Evolutionary conservation across 2,797 vertebrate genomes (phyloP).

Genomic region (Acanthornis magna): DNA sequence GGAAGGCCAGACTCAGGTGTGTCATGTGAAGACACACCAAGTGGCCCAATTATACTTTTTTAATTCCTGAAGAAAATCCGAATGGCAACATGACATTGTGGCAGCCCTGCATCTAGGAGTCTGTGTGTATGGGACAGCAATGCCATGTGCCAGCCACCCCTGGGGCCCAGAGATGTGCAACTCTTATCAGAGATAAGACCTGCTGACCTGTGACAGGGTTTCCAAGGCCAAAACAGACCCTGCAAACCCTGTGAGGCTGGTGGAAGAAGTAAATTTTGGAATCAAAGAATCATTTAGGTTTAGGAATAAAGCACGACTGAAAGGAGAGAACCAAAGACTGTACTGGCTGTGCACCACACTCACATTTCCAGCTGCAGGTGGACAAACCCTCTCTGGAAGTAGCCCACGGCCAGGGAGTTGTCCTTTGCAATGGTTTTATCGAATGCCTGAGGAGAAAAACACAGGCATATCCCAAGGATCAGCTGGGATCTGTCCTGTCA

Average conservation of each 20-base stretch:
- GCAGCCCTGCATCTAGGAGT: not conserved
- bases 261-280: not conserved
- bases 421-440: constrained; percentile 82
- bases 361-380: constrained; percentile 80
- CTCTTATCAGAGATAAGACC: not conserved
- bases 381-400: constrained; percentile 86
- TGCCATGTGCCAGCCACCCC: not conserved
- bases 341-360: not conserved
- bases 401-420: constrained; percentile 83
- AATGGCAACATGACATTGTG: not conserved
- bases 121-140: not conserved
- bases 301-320: not conserved
- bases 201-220: not conserved
- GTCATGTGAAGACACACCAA: not conserved
- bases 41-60: not conserved
- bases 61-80: not conserved
- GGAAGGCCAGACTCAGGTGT: not conserved
- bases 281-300: not conserved
- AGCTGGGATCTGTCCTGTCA: not conserved
- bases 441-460: constrained; percentile 78
- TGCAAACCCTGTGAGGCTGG: not conserved
- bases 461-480: not conserved
- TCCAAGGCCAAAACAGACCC: not conserved
- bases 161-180: not conserved
- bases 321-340: not conserved